Evolutionary conservation across 2,888 invertebrate species (phyloP), one percentile per base, ranked within the genome.

Genomic region (Amblyjoppa proteus): DNA sequence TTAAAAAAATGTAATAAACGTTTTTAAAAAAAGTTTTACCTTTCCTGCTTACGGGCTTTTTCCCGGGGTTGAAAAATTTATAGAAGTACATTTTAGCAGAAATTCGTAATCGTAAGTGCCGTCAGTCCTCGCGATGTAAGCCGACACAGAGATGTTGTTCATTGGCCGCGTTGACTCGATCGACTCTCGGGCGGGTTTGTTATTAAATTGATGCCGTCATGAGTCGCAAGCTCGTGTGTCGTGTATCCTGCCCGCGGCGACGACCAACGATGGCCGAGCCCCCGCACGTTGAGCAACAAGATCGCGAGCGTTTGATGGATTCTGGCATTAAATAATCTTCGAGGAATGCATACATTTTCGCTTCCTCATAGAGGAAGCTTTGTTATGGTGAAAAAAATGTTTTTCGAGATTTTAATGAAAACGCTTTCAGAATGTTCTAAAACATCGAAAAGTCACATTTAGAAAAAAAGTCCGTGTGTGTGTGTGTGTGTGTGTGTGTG

Each of bases 181-280:
- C 74, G 70, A 85, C 70, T 71, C 75, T 85, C 85, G 38, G 45
- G 49, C 61, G 56, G 64, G 68, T 78, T 79, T 85, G 79, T 85
- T 82, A 71, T 82, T 85, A 76, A 85, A 82, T 82, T 82, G 85
- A 76, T 71, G 79, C 45, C 71, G 79, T 79, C 79, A 79, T 75
- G 79, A 75, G 49, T 49, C 34, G 49, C 61, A 49, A 49, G 70
- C 79, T 85, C 71, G 66, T 51, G 75, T 75, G 71, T 82, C 71
- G 56, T 58, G 66, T 34, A 41, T 20, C 28, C 38, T 16, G 66
- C 53, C 45, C 13, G 53, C 76, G 25, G 20, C 58, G 31, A 49
- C 69, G 79, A 69, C 51, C 41, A 79, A 78, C 53, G 71, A 20
- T 6, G 51, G 25, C 58, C 20, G 66, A 68, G 66, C 28, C 58